Percentiles rank a stretch among this genome's conserved stretches.
Evolutionary conservation across 2,888 invertebrate species (phyloP).

Genomic region (Opisthograptis luteolata): DNA sequence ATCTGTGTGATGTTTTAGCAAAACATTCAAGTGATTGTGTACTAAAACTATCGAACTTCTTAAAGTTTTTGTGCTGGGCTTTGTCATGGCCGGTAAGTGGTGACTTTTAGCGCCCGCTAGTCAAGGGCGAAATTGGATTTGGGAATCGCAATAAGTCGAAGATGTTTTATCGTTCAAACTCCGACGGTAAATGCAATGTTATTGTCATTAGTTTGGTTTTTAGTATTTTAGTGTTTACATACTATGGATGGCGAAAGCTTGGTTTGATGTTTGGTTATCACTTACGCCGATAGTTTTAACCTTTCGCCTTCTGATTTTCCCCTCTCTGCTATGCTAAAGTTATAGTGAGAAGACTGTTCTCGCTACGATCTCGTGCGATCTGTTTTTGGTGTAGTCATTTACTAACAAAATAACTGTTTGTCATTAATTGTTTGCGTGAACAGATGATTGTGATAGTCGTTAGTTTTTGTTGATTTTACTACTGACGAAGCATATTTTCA

Average conservation of each 20-base stretch:
- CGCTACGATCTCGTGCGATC: constrained; percentile 58
- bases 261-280: constrained; percentile 77
- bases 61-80: constrained; percentile 84
- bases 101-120: constrained; percentile 83
- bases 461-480: constrained; percentile 50
- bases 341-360: constrained; percentile 61
- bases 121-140: constrained; percentile 84
- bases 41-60: constrained; percentile 80
- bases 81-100: constrained; percentile 93
- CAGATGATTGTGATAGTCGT: constrained; percentile 69
- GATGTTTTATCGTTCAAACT: constrained; percentile 85
- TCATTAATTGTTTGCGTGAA: constrained; percentile 44
- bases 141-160: constrained; percentile 83
- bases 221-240: constrained; percentile 76
- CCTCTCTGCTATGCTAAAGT: constrained; percentile 56
- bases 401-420: constrained; percentile 43
- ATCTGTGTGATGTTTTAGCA: constrained; percentile 83
- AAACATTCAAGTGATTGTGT: constrained; percentile 81
- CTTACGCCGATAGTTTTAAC: constrained; percentile 74
- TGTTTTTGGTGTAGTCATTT: constrained; percentile 32
- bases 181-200: constrained; percentile 85
- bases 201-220: constrained; percentile 81
- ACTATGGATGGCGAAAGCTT: constrained; percentile 65
- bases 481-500: constrained; percentile 51
- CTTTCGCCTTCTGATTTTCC: constrained; percentile 67